Conservation (phyloP, 1,140 invertebrate genomes). For the Drosophila tristis region DNA sequence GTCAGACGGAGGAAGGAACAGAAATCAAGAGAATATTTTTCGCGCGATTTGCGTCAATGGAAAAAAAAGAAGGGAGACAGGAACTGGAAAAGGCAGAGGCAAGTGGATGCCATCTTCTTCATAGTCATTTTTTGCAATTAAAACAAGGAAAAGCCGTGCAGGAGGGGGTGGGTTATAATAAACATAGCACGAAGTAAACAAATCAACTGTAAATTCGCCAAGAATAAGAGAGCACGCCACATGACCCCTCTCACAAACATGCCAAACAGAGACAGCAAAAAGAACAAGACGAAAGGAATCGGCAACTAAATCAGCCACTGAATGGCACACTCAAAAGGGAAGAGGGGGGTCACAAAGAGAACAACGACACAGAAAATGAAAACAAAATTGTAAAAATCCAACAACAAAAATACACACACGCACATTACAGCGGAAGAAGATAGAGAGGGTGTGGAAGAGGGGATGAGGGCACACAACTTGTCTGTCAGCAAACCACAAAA, state of each 20-base stretch:
- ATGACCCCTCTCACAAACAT: conserved; percentile 20
- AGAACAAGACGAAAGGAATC: conserved; percentile 10
- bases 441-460: neutral
- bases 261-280: conserved; percentile 11
- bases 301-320: conserved; percentile 61
- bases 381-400: conserved; percentile 73
- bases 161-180: conserved; percentile 41
- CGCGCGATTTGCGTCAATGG: conserved; percentile 79
- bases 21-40: conserved; percentile 73
- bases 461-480: conserved; percentile 54
- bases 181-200: conserved; percentile 65
- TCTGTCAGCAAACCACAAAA: conserved; percentile 71
- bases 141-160: conserved; percentile 40
- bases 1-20: conserved; percentile 49
- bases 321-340: conserved; percentile 48
- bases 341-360: too few relatives aligned
- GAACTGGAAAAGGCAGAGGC: conserved; percentile 4
- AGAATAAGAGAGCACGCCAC: conserved; percentile 44
- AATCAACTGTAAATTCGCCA: conserved; percentile 76
- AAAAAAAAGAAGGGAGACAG: conserved; percentile 31
- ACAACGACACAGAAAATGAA: conserved; percentile 36
- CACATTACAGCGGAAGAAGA: conserved; percentile 52
- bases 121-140: conserved; percentile 67
- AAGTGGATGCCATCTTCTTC: conserved; percentile 27
- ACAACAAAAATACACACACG: conserved; percentile 53